Evolutionary conservation across 2,113 vertebrate species (phyloP).

Genomic region (Hystrix brachyura): DNA sequence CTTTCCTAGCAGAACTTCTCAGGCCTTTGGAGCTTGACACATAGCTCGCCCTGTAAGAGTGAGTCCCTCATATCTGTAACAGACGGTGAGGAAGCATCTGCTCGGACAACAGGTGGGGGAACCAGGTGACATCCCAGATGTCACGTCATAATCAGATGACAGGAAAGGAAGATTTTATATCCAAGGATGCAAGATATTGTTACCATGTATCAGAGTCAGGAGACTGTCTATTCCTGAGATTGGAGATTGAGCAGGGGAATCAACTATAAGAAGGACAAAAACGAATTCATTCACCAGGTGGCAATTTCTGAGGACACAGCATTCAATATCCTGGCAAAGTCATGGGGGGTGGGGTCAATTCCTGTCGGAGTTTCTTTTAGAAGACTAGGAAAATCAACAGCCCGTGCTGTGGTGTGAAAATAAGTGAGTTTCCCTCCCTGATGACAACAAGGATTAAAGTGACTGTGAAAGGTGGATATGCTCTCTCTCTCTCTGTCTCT

Average conservation of each 20-base stretch:
- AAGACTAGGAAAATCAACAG: neutral
- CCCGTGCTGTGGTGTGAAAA: neutral
- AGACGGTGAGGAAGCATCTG: neutral
- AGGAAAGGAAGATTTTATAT: neutral
- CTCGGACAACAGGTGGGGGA: no score
- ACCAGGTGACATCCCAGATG: neutral
- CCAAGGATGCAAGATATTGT: neutral
- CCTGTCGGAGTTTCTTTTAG: neutral
- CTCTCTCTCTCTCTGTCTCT: no score
- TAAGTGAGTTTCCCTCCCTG: neutral
- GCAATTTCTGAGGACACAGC: neutral
- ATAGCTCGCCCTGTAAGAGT: neutral
- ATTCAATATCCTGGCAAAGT: neutral
- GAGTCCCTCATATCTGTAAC: neutral
- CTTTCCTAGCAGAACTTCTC: neutral
- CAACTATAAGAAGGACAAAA: neutral
- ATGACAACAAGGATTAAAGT: neutral
- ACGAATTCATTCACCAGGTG: neutral
- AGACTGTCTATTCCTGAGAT: neutral
- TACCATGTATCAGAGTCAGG: neutral
- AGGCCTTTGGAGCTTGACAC: neutral
- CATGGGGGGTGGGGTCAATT: neutral
- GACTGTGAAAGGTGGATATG: neutral
- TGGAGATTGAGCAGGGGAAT: neutral
- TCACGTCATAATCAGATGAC: neutral